Evolutionary conservation across 2,888 invertebrate genomes (phyloP).

Genomic region (Altica lythri): DNA sequence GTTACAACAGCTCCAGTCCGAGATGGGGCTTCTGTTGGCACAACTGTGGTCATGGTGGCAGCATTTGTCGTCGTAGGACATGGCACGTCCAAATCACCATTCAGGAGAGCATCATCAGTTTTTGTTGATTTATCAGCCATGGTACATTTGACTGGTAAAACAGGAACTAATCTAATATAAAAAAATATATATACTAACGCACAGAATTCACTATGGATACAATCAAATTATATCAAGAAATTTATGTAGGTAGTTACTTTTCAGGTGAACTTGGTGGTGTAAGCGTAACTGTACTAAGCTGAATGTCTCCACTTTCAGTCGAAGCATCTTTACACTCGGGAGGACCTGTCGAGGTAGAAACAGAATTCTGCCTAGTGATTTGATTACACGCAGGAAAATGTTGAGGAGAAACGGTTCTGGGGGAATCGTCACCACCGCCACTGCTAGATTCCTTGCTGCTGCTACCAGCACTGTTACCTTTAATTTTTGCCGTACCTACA

Average conservation of each 20-base stretch:
- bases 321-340: constrained; percentile 48
- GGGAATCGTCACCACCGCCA: constrained; percentile 49
- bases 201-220: too few relatives aligned
- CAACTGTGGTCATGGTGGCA: constrained; percentile 62
- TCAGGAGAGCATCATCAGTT: constrained; percentile 62
- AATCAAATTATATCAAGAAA: too few relatives aligned
- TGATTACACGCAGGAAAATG: constrained; percentile 35
- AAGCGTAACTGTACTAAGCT: constrained; percentile 58
- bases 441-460: constrained; percentile 47
- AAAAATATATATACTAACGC: constrained; percentile 2
- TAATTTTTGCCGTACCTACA: constrained; percentile 64
- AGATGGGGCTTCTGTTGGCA: constrained; percentile 49
- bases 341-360: constrained; percentile 17
- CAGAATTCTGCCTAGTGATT: constrained; percentile 26
- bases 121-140: constrained; percentile 74
- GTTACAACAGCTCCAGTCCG: constrained; percentile 44
- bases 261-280: constrained; percentile 68
- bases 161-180: constrained; percentile 53
- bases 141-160: constrained; percentile 55
- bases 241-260: too few relatives aligned
- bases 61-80: constrained; percentile 57
- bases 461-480: constrained; percentile 44
- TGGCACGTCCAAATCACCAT: constrained; percentile 46
- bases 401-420: constrained; percentile 52
- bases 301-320: constrained; percentile 50